Conservation (phyloP, 2,113 vertebrate species). For the Calonectris borealis region DNA sequence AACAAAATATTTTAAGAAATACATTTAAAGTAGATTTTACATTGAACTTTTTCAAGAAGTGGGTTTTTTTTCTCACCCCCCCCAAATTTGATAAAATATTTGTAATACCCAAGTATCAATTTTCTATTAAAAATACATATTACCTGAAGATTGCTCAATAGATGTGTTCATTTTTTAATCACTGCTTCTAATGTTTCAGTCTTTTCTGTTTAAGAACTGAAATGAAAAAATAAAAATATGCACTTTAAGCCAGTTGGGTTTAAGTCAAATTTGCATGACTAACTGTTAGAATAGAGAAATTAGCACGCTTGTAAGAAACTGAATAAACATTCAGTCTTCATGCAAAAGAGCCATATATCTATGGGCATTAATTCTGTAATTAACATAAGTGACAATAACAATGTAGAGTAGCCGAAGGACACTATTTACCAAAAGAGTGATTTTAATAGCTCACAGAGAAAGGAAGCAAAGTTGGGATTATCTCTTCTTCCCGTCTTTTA, state of each 20-base stretch:
- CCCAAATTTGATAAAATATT: neutral
- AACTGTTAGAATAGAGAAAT: neutral
- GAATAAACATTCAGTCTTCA: neutral
- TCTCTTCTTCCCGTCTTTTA: slow-evolving; percentile 1
- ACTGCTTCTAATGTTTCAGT: neutral
- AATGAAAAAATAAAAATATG: neutral
- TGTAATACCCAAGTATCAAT: neutral
- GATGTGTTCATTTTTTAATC: neutral
- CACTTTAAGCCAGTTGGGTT: neutral
- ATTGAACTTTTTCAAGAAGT: neutral
- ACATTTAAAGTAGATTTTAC: neutral
- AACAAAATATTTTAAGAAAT: neutral
- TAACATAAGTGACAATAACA: neutral
- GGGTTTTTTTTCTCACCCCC: neutral
- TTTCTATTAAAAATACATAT: neutral
- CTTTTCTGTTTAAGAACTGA: neutral
- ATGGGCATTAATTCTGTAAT: neutral
- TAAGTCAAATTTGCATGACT: neutral
- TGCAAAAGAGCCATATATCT: neutral
- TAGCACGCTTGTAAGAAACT: neutral
- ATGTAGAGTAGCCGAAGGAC: neutral
- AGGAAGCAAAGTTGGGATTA: neutral
- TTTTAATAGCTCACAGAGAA: neutral
- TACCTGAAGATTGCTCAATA: neutral
- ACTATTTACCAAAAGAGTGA: neutral